These are phyloP conservation scores for Fopius arisanus DNA, from an alignment of 1,140 invertebrate genomes.

Conservation along the genomic window DNA sequence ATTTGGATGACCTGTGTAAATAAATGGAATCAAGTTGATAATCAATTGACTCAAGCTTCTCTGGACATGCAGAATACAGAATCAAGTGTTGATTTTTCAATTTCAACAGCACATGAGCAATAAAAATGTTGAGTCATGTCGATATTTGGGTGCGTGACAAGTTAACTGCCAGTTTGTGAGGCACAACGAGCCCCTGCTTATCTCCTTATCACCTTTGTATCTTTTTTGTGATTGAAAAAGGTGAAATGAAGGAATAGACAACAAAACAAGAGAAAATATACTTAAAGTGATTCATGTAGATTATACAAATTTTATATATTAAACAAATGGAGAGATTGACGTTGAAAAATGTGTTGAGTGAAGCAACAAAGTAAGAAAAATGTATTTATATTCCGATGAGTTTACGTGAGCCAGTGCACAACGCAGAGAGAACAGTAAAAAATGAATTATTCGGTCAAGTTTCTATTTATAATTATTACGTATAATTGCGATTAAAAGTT, in stretches of 20 bases:
- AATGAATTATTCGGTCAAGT: conserved; percentile 43
- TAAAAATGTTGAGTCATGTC: no score
- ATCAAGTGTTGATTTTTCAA: no score
- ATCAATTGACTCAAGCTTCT: no score
- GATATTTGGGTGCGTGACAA: neutral
- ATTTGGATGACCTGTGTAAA: no score
- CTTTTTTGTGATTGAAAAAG: conserved; percentile 51
- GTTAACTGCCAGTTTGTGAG: conserved; percentile 49
- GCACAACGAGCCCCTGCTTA: conserved; percentile 47
- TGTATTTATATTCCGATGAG: conserved; percentile 53
- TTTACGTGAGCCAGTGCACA: conserved; percentile 36
- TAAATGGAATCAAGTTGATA: no score
- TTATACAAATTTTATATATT: conserved; percentile 55
- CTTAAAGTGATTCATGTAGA: conserved; percentile 56
- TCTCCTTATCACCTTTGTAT: conserved; percentile 51
- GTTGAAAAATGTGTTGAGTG: conserved; percentile 7
- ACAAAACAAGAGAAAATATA: conserved; percentile 42
- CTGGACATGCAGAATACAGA: no score
- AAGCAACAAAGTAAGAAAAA: conserved; percentile 26
- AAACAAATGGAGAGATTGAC: conserved; percentile 11
- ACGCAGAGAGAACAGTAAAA: conserved; percentile 36
- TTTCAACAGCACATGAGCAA: no score
- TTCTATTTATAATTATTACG: conserved; percentile 53
- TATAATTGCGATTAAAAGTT: conserved; percentile 48
- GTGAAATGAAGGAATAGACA: neutral